Evolutionary conservation across 2,113 vertebrate species (phyloP), one percentile per base, ranked within the genome.

Genomic region (Platanista minor): DNA sequence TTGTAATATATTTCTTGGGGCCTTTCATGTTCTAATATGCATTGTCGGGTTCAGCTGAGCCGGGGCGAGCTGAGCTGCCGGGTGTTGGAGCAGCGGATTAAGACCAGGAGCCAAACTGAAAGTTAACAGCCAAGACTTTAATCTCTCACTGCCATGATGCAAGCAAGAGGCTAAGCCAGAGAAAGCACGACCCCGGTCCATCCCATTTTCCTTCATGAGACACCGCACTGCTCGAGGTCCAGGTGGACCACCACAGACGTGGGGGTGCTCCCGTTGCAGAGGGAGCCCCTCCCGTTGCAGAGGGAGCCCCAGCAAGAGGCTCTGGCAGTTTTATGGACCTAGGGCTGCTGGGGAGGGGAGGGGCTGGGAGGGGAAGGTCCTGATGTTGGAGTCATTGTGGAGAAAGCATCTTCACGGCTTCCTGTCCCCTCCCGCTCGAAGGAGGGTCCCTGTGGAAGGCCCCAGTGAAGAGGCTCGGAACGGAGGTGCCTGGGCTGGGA

Each of bases 161-260:
- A 6, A n/a, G 25, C 80, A 54, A 29, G 64, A 39, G 27, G 41
- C 29, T 13, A 33, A 69, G 41, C 21, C 25, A 14, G 46, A 46
- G 61, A 17, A 18, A 31, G 54, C 3, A 0, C 10, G 0, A 3
- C 15, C 3, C 31, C n/a, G n/a, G n/a, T n/a, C 15, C 1, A 10
- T 29, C 25, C 13, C 52, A 3, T 43, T 85, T 54, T 57, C 23
- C 23, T 17, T 29, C 41, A 9, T 4, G 31, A 52, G 41, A 36
- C 4, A 29, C 41, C 2, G 2, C 59, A 36, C 59, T 4, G 23
- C 9, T 49, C 1, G 3, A 54, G 33, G 20, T n/a, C 33, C 74
- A 41, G 57, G 27, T 8, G 33, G 25, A 7, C 46, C 33, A 46
- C 33, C 25, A 29, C 21, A 59, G 83, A 49, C 6, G 17, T 31